Base-by-base conservation (phyloP, 2,113 vertebrate genomes). In the Paralichthys olivaceus region DNA sequence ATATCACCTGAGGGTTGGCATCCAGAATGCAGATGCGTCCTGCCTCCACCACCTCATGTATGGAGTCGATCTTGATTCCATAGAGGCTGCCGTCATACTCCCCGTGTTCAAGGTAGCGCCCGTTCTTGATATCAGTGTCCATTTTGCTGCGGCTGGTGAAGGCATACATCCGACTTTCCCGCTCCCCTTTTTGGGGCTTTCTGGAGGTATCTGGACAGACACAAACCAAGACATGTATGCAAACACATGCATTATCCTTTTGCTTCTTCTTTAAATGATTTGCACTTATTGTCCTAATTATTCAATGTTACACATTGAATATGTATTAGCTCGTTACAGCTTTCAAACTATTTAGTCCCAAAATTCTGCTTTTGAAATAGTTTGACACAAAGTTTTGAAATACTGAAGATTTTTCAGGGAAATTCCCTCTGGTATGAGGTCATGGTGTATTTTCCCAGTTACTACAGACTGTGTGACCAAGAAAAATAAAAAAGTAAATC, bases 1-100 rank as follows among this genome's bases (percentile, higher is more conserved):
- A 19, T 19, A 6, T 19, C 17, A 98, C 98, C 96, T 99, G 97
- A 4, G 97, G 97, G 90, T 97, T 97, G 69, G 96, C 96, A 0
- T 99, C 98, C 93, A 99, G 93, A 64, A 98, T 94, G 87, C 98
- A 99, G 93, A 99, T 87, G 55, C 96, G 96, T 68, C 97, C 96
- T 0, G 96, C 90, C 6, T 96, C 95, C n/a, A 97, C 92, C 84
- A 99, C 97, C 13, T 96, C 95, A 7, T 96, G 96, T 84, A 99
- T 98, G 88, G 97, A 98, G 85, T 97, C 96, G 0, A 96, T 96
- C 66, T 96, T 96, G 63, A 97, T 96, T 20, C 97, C 98, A 0
- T 99, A 99, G 68, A 98, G 93, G 91, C 94, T 98, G 15, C 97
- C 96, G 34, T 98, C 96, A 0, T 97, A 99, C 81, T 99, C 98